These are phyloP conservation scores for Monochamus saltuarius DNA, from an alignment of 1,140 invertebrate genomes.

Conservation along the genomic window DNA sequence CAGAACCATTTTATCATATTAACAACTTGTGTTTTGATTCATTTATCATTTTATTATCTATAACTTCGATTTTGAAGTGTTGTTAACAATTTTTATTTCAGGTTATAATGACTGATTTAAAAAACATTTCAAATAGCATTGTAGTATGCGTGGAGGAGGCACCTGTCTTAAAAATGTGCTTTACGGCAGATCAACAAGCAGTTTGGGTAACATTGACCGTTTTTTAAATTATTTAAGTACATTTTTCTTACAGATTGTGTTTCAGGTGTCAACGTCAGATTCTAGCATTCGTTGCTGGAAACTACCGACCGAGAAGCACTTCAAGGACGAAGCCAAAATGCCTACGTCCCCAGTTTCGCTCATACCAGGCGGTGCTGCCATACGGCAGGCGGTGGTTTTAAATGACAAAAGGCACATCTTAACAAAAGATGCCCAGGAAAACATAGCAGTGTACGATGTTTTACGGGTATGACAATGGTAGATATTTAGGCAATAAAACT, in stretches of 20 bases:
- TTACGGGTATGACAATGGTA: conserved; percentile 64
- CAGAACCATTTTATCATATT: no score
- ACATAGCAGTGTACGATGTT: conserved; percentile 97
- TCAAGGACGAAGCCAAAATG: conserved; percentile 52
- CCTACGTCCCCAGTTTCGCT: conserved; percentile 53
- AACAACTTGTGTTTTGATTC: no score
- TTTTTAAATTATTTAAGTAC: background rate
- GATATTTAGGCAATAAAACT: conserved; percentile 18
- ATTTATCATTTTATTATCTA: no score
- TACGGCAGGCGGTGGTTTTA: conserved; percentile 66
- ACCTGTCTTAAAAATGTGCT: conserved; percentile 90
- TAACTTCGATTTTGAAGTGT: no score
- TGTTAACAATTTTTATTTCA: no score
- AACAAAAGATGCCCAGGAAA: conserved; percentile 94
- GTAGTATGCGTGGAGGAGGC: conserved; percentile 93
- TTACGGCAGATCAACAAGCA: conserved; percentile 83
- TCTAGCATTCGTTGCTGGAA: conserved; percentile 68
- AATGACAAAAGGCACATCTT: conserved; percentile 97
- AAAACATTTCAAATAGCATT: conserved; percentile 79
- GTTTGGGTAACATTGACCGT: conserved; percentile 82
- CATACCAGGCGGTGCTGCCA: conserved; percentile 49
- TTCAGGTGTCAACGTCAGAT: conserved; percentile 73
- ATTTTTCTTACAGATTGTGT: background rate
- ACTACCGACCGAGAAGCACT: conserved; percentile 57
- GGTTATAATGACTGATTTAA: conserved; percentile 87